These are phyloP conservation scores for Aethes cnicana DNA, from an alignment of 2,888 invertebrate species.

Conservation along the genomic window DNA sequence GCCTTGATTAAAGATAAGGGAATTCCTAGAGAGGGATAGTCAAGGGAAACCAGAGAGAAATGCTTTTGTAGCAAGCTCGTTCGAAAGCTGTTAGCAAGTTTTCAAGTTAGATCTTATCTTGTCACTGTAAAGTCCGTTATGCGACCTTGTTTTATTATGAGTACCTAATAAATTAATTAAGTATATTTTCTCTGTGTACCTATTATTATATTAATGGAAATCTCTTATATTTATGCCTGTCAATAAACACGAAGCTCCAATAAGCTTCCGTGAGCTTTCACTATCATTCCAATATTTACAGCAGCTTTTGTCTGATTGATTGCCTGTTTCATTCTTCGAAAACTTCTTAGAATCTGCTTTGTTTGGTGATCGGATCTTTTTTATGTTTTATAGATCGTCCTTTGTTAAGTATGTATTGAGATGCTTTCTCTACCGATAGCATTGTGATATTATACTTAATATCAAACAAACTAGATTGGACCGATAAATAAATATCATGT, in stretches of 20 bases:
- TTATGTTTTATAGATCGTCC: conserved; percentile 23
- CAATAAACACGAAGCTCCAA: conserved; percentile 33
- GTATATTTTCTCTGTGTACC: too few relatives aligned
- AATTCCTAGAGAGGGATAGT: conserved; percentile 24
- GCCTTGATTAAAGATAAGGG: conserved; percentile 28
- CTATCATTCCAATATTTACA: conserved; percentile 33
- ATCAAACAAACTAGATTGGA: too few relatives aligned
- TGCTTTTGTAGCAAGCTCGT: conserved; percentile 23
- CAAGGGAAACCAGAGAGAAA: conserved; percentile 26
- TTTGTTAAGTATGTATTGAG: conserved; percentile 21
- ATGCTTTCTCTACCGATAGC: conserved; percentile 28
- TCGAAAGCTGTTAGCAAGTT: conserved; percentile 23
- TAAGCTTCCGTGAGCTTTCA: conserved; percentile 44
- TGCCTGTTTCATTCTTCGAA: conserved; percentile 17
- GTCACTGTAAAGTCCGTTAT: background rate
- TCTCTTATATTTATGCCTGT: conserved; percentile 30
- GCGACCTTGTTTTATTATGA: background rate
- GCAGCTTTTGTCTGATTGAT: conserved; percentile 6
- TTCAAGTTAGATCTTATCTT: conserved; percentile 13
- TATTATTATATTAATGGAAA: conserved; percentile 4
- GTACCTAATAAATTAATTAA: background rate
- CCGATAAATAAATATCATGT: too few relatives aligned
- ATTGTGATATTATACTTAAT: conserved; percentile 29
- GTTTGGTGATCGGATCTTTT: conserved; percentile 22
- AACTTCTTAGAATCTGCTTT: conserved; percentile 26